Base-by-base conservation (phyloP, 2,888 invertebrate genomes). In the Carpatolechia fugitivella region DNA sequence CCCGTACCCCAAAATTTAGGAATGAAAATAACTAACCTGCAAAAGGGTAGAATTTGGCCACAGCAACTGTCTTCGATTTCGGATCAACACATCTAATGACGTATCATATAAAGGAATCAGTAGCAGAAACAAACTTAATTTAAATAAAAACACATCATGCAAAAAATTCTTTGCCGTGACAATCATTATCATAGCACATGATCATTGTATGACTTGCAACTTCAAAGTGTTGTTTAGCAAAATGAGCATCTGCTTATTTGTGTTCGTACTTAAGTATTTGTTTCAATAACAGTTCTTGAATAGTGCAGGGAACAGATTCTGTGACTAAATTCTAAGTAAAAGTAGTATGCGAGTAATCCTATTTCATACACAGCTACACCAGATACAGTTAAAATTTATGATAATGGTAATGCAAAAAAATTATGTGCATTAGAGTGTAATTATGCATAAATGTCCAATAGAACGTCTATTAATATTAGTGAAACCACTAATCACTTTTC, bases 31-130 rank as follows among this genome's bases (percentile, higher is more conserved):
- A 61, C 68, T 68, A 70, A 84, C 84, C 75, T 85, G 85, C 1
- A 84, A 60, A 10, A 83, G 14, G 1, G 85, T 80, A 46, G 76
- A 72, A 51, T 88, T 88, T 0, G 83, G 83, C 55, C 74, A 88
- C 10, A 85, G 47, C 14, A 87, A 61, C 56, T 87, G 87, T 24
- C 86, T 72, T 58, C 66, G 68, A 53, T 58, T 71, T 51, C 86
- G 76, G 38, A 79, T 75, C 6, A 76, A 56, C 14, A 64, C 46
- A 29, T 65, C 65, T 55, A 69, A 59, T 53, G 44, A 13, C 2
- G 29, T 24, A 44, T 6, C 20, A n/a, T 29, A 1, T 44, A 29
- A 1, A 44, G 11, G 4, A 29, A n/a, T n/a, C 10, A 14, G n/a
- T 29, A 44, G 3, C 13, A 44, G 20, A n/a, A 29, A 29, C 20